Evolutionary conservation across 2,888 invertebrate species (phyloP), one percentile per base, ranked within the genome.

Genomic region (Pristionchus exspectatus): DNA sequence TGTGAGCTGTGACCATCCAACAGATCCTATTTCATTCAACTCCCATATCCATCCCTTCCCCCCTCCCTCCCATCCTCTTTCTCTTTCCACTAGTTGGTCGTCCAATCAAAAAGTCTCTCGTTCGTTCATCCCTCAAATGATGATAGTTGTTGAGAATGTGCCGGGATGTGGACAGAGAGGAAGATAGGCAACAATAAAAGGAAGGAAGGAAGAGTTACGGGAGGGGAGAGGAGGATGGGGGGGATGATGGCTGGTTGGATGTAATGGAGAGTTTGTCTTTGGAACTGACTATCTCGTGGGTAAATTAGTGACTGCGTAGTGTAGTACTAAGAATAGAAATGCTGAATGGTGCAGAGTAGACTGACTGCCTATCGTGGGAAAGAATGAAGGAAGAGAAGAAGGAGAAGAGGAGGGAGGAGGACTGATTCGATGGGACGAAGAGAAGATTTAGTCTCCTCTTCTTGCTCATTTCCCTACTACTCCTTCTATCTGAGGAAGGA

Each of bases 21-120:
- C 77, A 77, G 77, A 66, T 77, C 33, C 77, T 77, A 77, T 77
- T 77, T 44, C 44, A 77, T 77, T 63, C 77, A 30, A 69, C 59
- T 44, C 50, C 56, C 74, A 30, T 77, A 59, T 83, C 87, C 86
- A 83, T 27, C 89, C 83, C 89, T 90, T 85, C 89, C 16, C 88
- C 69, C 74, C 84, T 69, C 38, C 69, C 44, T 38, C 83, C 89
- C 85, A 89, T 33, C 56, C 54, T 81, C 87, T 85, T 89, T 87
- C 56, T 88, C 85, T 83, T 89, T 21, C 74, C 90, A 90, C 90
- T 88, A 89, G 91, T 90, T 74, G 33, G 18, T 14, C 16, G 33
- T 18, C 33, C 74, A 74, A 74, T 74, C 74, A 74, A 74, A 38
- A 74, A 74, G 33, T 74, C 30, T 74, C 69, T 24, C 24, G 21